Base-by-base conservation (phyloP, 2,888 invertebrate genomes). In the Oxystoma pomonae region DNA sequence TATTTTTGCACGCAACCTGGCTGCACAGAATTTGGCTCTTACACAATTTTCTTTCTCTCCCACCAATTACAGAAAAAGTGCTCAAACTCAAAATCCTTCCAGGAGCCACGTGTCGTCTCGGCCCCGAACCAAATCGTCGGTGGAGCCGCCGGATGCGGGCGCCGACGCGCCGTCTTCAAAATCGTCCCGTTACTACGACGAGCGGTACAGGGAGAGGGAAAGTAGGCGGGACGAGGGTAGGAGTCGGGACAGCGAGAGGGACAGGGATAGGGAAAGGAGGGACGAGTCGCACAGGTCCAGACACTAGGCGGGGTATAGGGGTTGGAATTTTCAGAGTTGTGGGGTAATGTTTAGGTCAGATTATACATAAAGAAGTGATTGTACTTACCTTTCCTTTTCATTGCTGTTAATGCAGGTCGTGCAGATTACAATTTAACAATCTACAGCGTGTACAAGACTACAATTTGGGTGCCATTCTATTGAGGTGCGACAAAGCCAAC, bases 171-270 rank as follows among this genome's bases (percentile, higher is more conserved):
- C 72, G 7, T 69, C 72, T 35, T 69, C 68, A 19, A 65, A 64
- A 72, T 83, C 87, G 81, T 82, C 84, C 64, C 86, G 89, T 65
- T 94, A 94, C 83, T 94, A 94, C 81, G 94, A 94, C 72, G 94
- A 94, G 81, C 62, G 64, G 67, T 94, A 94, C 83, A 86, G 90
- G 68, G 88, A 88, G 73, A 81, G 87, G 60, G 84, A 85, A 68
- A 64, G 76, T 17, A 75, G 84, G 68, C 65, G 75, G 12, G 76
- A 76, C 59, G 82, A 83, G 67, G 81, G 85, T 62, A 83, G 87
- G 72, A 60, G 55, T 53, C 80, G 86, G 51, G 91, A 88, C 79
- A 83, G 86, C 62, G 88, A 88, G 69, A 81, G 86, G 18, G 86
- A 87, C 64, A 81, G 87, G 58, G 87, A 87, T 72, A 83, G 87